Base-by-base conservation (phyloP, 2,113 vertebrate genomes). In the Neopipo cinnamomea region DNA sequence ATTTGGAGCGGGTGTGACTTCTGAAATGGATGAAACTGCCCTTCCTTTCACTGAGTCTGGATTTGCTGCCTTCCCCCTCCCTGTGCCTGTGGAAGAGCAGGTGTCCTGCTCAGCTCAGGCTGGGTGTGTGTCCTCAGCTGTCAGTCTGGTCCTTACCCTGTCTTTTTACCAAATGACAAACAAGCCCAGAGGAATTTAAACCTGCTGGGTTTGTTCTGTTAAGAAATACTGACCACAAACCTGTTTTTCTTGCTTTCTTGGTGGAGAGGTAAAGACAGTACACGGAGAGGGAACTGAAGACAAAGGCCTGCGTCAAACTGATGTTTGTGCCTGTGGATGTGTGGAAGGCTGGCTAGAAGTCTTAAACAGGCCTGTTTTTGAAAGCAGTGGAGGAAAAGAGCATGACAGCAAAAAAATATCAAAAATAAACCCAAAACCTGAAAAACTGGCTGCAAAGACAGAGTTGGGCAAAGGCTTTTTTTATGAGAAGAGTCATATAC, bases 201-300 rank as follows among this genome's bases (percentile, higher is more conserved):
- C 91, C 53, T 65, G 81, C 58, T 91, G 30, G 0, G 79, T 96
- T 91, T 79, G 53, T 82, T 92, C 96, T 74, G 78, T 74, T 82
- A 79, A 84, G 83, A 91, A 91, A 82, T 37, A 89, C 81, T n/a
- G 30, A 46, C 62, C 70, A 74, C 94, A 95, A 94, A 95, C 95
- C 86, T 4, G 85, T 96, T 97, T 96, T 97, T 96, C 97, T 85
- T 92, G 90, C 71, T 97, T 16, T 58, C 63, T 75, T 70, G 55
- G 28, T 53, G 65, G 55, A 52, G 65, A 82, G 12, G 27, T 86
- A 80, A 85, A 66, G 63, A 83, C 30, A 47, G 33, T 13, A 12
- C 19, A 28, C 2, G 23, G 49, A 65, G 6, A 65, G 42, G 79
- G 70, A 82, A 52, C 9, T 9, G 8, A 85, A 79, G 49, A 65